Base-by-base conservation (phyloP, 2,113 vertebrate genomes). In the Prolemur simus region DNA sequence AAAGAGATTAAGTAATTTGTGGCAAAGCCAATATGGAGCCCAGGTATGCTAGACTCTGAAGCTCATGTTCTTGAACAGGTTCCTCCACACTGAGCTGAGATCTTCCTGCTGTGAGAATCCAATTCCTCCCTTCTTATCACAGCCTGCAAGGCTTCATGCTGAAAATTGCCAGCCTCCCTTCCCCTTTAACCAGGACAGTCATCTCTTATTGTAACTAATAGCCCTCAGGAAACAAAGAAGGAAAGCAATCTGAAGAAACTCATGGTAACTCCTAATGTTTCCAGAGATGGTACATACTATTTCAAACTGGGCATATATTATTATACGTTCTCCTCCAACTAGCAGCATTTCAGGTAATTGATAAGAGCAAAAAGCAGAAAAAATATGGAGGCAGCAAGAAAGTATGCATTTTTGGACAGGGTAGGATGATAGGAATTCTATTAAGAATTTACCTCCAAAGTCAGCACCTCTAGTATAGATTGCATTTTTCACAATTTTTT, bases 161-260 rank as follows among this genome's bases (percentile, higher is more conserved):
- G 29, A 92, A 95, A 81, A 71, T 0, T 45, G n/a, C 32, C 39
- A 71, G 81, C 9, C 39, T 92, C 34, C 81, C 47, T 52, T 56
- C 34, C 52, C 47, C 49, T 90, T 37, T 81, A 90, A 21, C 49
- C 5, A 39, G 17, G 34, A 89, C 42, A 92, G 32, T 27, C 25
- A 54, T n/a, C 8, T 58, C 37, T 89, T 63, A 45, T 8, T 63
- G 58, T 6, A 93, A 34, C 45, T 87, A 42, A 84, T 85, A 76
- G 92, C 42, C 49, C 64, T 91, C 73, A 73, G 9, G 1, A 84
- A 90, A 85, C 12, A 78, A 34, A 94, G 56, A 23, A 80, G 68
- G 58, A 95, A 77, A 90, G 34, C 25, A 60, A 83, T 52, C 37
- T 88, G 42, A 92, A 95, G 42, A 54, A 95, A 96, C n/a, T 89